phyloP scores from a whole-genome alignment of 2,113 vertebrate species.

The Polyodon spathula region DNA sequence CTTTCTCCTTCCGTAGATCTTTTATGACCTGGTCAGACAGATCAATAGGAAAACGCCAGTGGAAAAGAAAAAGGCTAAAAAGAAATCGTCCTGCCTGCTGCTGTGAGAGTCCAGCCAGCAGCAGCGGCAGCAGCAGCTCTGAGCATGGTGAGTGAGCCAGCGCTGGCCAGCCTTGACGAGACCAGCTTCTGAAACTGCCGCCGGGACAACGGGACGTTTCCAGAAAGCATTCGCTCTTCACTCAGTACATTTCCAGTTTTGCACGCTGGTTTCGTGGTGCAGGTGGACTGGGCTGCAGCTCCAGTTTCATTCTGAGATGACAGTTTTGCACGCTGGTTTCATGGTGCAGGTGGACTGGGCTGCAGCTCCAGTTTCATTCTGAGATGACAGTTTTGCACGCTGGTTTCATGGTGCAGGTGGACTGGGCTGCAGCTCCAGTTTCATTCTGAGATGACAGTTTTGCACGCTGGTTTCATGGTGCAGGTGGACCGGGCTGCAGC shows the following conservation, averaged over 20 bases:
- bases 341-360: too few relatives aligned
- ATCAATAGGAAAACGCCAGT: slow-evolving; percentile 99
- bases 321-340: too few relatives aligned
- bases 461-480: too few relatives aligned
- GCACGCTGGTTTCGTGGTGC: too few relatives aligned
- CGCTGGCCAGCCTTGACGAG: background rate
- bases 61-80: slow-evolving; percentile 98
- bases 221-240: background rate
- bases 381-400: too few relatives aligned
- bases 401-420: too few relatives aligned
- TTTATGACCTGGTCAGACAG: slow-evolving; percentile 99
- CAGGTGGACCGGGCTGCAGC: too few relatives aligned
- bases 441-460: too few relatives aligned
- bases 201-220: too few relatives aligned
- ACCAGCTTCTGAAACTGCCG: too few relatives aligned
- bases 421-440: too few relatives aligned
- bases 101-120: slow-evolving; percentile 72
- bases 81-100: slow-evolving; percentile 91
- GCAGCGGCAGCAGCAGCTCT: slow-evolving; percentile 77
- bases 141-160: slow-evolving; percentile 77
- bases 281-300: background rate
- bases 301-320: background rate
- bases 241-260: background rate
- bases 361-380: too few relatives aligned
- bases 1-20: slow-evolving; percentile 66